Conservation (phyloP, 2,113 vertebrate species). For the Ictalurus punctatus region DNA sequence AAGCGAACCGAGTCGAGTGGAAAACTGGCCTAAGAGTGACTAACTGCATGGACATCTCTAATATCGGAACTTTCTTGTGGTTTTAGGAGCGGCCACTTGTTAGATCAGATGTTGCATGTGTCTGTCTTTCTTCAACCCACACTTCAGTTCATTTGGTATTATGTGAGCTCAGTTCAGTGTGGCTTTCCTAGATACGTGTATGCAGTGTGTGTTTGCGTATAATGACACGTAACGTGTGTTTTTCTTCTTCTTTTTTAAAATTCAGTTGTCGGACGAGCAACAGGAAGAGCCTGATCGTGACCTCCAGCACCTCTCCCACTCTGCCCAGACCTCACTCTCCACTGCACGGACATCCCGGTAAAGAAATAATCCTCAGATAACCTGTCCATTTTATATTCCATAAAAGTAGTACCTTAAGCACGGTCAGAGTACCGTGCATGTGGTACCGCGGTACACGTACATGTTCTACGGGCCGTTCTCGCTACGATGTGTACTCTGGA, state of each 20-base stretch:
- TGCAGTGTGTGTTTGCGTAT: background rate
- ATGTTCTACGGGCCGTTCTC: too few species aligned
- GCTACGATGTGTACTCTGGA: background rate
- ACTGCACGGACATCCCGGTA: conserved; percentile 91
- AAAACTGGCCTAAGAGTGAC: background rate
- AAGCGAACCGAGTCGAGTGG: too few species aligned
- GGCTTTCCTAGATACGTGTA: background rate
- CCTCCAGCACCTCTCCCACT: conserved; percentile 96
- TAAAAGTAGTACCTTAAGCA: background rate
- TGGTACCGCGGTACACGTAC: too few species aligned
- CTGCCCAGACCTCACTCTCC: conserved; percentile 93
- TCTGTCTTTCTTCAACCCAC: background rate
- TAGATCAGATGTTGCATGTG: background rate
- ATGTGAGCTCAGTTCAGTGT: conserved; percentile 23
- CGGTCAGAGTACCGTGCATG: background rate
- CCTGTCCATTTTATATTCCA: background rate
- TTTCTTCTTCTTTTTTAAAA: conserved; percentile 33
- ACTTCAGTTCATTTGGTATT: background rate
- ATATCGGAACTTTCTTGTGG: background rate
- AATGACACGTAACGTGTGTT: background rate
- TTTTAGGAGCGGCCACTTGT: background rate
- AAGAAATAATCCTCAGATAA: conserved; percentile 40
- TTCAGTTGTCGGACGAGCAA: conserved; percentile 95
- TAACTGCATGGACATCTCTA: background rate
- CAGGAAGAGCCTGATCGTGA: conserved; percentile 97